Base-by-base conservation (phyloP, 2,888 invertebrate genomes). In the Abrostola tripartita region DNA sequence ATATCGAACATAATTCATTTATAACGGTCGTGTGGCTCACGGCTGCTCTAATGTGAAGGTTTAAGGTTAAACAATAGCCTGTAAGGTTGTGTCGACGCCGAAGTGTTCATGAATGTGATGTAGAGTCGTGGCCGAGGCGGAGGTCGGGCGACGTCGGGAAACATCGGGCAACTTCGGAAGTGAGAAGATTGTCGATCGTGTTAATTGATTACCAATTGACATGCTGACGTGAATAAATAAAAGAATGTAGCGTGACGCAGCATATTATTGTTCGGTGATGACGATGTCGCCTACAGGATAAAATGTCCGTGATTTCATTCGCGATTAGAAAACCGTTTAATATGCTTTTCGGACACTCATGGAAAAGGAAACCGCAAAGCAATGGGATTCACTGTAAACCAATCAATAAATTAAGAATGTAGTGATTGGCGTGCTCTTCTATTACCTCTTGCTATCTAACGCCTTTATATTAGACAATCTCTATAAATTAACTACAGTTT, bases 121-220 rank as follows among this genome's bases (percentile, higher is more conserved):
- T 42, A 52, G 42, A 52, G 44, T 59, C 63, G 52, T 44, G 51
- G 11, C 37, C 12, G 8, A 47, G 7, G 12, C 11, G 41, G 11
- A 14, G 6, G 24, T 24, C 24, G 24, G 49, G 9, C 41, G 24
- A 12, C 49, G 6, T 14, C 36, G 36, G 37, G 37, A 10, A 41
- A 38, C 10, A 24, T 53, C 41, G 44, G 41, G 5, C 24, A 60
- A 37, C 59, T 50, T 57, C 59, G 75, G 44, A 12, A 14, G 9
- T 36, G 2, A 47, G 47, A 50, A 35, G 12, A n/a, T 37, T 38
- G 55, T 40, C 52, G 35, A 60, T 50, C 44, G 55, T 59, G 73
- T 59, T 52, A 66, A 59, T 53, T 73, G 56, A 51, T 44, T 56
- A 41, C 53, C 56, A 57, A 56, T 68, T 54, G 49, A 38, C 68